Evolutionary conservation across 1,140 invertebrate genomes (phyloP).

Genomic region (Mesaphorura yosii): DNA sequence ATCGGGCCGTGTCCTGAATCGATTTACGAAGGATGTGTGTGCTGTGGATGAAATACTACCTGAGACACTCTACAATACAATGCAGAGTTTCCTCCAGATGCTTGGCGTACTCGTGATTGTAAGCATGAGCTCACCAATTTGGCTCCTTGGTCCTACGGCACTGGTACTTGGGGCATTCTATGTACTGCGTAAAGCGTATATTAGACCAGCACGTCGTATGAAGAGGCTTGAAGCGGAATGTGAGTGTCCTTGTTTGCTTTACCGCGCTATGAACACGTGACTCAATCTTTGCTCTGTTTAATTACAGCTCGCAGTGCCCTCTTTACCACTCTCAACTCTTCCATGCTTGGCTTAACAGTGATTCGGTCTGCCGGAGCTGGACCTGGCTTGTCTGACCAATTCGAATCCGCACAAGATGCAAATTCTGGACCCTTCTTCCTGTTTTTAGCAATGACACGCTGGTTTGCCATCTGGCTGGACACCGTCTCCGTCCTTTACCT

Average conservation of each 20-base stretch:
- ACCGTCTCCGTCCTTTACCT: constrained; percentile 13
- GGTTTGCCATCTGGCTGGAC: constrained; percentile 24
- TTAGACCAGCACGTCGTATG: constrained; percentile 49
- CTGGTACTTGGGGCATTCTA: constrained; percentile 45
- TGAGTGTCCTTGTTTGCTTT: constrained; percentile 6
- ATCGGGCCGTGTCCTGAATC: constrained; percentile 32
- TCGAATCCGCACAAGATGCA: constrained; percentile 46
- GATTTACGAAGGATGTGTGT: constrained; percentile 37
- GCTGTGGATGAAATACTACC: constrained; percentile 48
- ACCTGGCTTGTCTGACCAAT: constrained; percentile 62
- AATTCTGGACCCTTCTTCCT: constrained; percentile 54
- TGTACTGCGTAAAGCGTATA: constrained; percentile 45
- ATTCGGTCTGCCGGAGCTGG: constrained; percentile 70
- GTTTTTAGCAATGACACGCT: constrained; percentile 47
- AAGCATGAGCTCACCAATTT: constrained; percentile 45
- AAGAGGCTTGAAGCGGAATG: constrained; percentile 44
- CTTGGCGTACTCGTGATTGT: constrained; percentile 32
- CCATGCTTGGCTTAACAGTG: constrained; percentile 74
- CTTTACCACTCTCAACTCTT: constrained; percentile 74
- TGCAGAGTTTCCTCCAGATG: constrained; percentile 1
- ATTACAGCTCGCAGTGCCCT: constrained; percentile 59
- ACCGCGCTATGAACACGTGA: not conserved
- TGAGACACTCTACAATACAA: constrained; percentile 37
- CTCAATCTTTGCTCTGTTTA: not conserved
- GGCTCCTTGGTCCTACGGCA: constrained; percentile 44